phyloP scores from a whole-genome alignment of 2,797 vertebrate species.

The Zenarchopterus dispar region DNA sequence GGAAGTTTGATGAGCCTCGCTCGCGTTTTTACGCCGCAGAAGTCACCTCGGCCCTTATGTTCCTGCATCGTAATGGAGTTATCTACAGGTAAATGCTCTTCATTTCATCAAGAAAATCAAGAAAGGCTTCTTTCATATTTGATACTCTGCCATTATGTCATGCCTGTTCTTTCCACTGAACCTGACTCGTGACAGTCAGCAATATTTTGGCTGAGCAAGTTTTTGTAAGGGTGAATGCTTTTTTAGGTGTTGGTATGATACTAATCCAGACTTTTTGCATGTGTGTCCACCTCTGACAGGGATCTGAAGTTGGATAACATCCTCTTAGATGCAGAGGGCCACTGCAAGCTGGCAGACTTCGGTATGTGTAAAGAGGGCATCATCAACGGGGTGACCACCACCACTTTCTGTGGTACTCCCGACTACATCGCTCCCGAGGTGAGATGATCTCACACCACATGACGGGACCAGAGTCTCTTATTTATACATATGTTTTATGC shows the following conservation, averaged over 20 bases:
- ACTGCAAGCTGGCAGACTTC: slow-evolving; percentile 98
- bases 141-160: no score
- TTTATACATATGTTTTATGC: no score
- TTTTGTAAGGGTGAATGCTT: background rate
- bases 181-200: no score
- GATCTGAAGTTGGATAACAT: slow-evolving; percentile 99
- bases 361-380: slow-evolving; percentile 99
- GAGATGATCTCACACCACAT: slow-evolving; percentile 16
- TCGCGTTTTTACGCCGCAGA: slow-evolving; percentile 98
- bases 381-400: slow-evolving; percentile 94
- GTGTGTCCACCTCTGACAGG: slow-evolving; percentile 72
- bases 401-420: slow-evolving; percentile 97
- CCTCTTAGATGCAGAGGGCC: slow-evolving; percentile 96
- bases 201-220: background rate
- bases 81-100: slow-evolving; percentile 90
- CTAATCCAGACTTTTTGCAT: slow-evolving; percentile 16
- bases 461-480: background rate
- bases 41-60: slow-evolving; percentile 99
- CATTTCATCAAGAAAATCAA: no score
- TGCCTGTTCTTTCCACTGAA: background rate
- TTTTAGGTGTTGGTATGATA: slow-evolving; percentile 12
- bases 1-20: slow-evolving; percentile 96
- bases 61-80: slow-evolving; percentile 96
- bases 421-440: slow-evolving; percentile 99
- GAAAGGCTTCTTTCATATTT: no score